These are phyloP conservation scores for Xenopus laevis DNA, from an alignment of 2,113 vertebrate species.

Conservation along the genomic window DNA sequence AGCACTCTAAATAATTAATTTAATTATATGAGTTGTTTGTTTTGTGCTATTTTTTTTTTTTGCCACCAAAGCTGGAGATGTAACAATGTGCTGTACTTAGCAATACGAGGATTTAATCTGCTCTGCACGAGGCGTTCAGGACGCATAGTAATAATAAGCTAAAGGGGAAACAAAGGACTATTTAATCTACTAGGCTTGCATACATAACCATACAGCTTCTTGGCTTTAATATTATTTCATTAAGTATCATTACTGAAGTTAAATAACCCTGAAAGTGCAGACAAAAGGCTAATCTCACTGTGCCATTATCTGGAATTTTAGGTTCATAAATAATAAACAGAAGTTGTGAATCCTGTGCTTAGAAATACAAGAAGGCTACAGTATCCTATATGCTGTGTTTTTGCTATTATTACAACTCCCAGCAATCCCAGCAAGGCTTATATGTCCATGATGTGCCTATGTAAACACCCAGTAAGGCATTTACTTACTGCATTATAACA, in stretches of 20 bases:
- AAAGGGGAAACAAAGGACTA: slow-evolving; percentile 21
- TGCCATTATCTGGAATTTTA: no score
- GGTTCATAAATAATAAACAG: no score
- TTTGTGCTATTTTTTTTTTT: slow-evolving; percentile 14
- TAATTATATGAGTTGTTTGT: slow-evolving; percentile 36
- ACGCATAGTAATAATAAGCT: slow-evolving; percentile 25
- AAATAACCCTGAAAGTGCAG: no score
- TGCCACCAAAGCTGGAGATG: slow-evolving; percentile 22
- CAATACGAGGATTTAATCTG: slow-evolving; percentile 29
- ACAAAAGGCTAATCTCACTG: no score
- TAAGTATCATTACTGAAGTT: not conserved
- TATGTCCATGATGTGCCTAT: no score
- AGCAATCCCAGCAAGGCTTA: no score
- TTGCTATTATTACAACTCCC: no score
- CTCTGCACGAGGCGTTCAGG: slow-evolving; percentile 29
- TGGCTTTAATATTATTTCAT: slow-evolving; percentile 10
- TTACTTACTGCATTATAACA: no score
- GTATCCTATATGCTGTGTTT: no score
- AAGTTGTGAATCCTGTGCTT: no score
- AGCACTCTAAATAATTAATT: slow-evolving; percentile 30
- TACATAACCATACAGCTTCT: slow-evolving; percentile 8
- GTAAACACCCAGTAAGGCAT: no score
- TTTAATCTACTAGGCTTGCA: not conserved
- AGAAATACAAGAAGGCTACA: no score
- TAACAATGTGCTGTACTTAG: slow-evolving; percentile 34